Evolutionary conservation across 2,113 vertebrate genomes (phyloP).

Genomic region (Copsychus sechellarum): DNA sequence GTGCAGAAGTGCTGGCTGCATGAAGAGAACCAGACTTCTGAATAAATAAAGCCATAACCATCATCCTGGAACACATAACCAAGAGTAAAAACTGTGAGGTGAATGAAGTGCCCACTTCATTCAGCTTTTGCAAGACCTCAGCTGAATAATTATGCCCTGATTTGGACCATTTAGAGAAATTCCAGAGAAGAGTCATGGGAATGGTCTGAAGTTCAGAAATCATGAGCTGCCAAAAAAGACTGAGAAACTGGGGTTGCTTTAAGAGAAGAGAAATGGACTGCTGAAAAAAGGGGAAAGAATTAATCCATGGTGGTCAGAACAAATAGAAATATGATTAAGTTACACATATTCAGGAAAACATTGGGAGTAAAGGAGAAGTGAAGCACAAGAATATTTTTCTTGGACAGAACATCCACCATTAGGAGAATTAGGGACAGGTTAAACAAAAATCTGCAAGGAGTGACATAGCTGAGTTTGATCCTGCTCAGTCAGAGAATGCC

Average conservation of each 20-base stretch:
- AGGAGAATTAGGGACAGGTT: slow-evolving; percentile 23
- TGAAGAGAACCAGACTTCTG: neutral
- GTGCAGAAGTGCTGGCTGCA: neutral
- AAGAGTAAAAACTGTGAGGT: neutral
- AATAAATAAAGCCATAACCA: neutral
- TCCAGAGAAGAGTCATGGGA: slow-evolving; percentile 30
- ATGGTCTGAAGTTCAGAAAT: slow-evolving; percentile 4
- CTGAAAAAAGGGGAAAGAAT: slow-evolving; percentile 19
- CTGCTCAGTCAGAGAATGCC: neutral
- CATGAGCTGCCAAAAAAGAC: slow-evolving; percentile 23
- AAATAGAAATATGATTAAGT: slow-evolving; percentile 33
- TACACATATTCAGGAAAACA: neutral
- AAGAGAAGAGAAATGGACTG: slow-evolving; percentile 40
- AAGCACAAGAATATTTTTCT: slow-evolving; percentile 19
- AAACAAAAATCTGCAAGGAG: neutral
- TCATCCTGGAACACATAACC: neutral
- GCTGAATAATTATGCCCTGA: neutral
- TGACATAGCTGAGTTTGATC: neutral
- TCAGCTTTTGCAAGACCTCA: slow-evolving; percentile 35
- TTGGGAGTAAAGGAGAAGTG: neutral
- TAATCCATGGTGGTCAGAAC: slow-evolving; percentile 15
- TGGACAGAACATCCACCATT: neutral
- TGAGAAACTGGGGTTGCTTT: neutral
- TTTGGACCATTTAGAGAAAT: slow-evolving; percentile 35
- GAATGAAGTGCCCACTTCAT: slow-evolving; percentile 5